A percentile compares a stretch with the other conserved stretches of the same genome.
phyloP scores from a whole-genome alignment of 2,113 vertebrate species.

The Capra hircus region DNA sequence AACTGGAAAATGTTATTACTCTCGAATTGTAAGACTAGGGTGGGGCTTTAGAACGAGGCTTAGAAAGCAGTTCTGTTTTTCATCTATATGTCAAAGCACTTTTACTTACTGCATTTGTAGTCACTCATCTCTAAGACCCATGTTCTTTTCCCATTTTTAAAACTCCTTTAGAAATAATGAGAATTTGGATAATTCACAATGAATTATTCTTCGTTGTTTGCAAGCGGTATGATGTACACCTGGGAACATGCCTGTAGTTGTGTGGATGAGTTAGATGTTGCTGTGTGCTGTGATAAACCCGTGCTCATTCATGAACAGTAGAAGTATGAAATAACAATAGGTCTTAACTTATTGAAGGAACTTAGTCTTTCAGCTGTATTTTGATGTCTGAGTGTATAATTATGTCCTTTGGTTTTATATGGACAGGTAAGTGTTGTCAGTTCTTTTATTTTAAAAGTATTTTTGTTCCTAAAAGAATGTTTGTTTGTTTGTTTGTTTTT shows the following conservation, averaged over 20 bases:
- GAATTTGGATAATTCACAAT: not conserved
- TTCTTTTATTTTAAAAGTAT: not conserved
- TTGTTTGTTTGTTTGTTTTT: not conserved
- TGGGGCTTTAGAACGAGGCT: not conserved
- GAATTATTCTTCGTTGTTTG: not conserved
- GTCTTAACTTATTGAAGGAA: not conserved
- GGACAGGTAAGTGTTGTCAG: not conserved
- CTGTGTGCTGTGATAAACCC: not conserved
- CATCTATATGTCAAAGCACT: not conserved
- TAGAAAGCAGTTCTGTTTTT: not conserved
- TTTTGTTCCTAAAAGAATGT: not conserved
- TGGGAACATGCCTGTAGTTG: not conserved
- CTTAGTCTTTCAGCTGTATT: not conserved
- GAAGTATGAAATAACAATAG: not conserved
- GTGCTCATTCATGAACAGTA: not conserved
- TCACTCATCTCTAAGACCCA: not conserved
- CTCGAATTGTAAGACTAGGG: not conserved
- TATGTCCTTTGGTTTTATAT: not conserved
- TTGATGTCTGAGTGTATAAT: not conserved
- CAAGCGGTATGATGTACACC: not conserved
- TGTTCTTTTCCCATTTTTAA: not conserved
- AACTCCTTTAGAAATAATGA: not conserved
- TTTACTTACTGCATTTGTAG: not conserved
- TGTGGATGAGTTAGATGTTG: not conserved
- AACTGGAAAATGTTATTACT: constrained; percentile 3